Conservation (phyloP, 2,797 vertebrate species). For the Centroberyx gerrardi region DNA sequence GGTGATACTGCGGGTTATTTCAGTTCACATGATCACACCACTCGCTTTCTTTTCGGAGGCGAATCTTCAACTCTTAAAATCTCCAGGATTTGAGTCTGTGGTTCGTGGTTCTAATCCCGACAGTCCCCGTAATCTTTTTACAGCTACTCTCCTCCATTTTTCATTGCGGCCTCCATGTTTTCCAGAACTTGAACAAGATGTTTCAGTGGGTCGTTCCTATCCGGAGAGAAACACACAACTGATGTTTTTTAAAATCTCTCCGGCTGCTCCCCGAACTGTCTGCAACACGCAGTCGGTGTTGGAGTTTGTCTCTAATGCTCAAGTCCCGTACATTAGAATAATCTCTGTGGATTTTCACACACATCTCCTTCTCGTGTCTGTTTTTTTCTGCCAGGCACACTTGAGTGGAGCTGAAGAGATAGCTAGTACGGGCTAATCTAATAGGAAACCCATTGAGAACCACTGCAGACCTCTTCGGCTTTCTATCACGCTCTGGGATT, state of each 20-base stretch:
- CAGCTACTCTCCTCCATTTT: slow-evolving; percentile 44
- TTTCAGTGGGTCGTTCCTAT: slow-evolving; percentile 39
- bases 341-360: slow-evolving; percentile 50
- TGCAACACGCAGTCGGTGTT: background rate
- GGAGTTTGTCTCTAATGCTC: slow-evolving; percentile 35
- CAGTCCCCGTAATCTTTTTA: slow-evolving; percentile 58
- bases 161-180: slow-evolving; percentile 43
- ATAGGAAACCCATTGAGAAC: slow-evolving; percentile 34
- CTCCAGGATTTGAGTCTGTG: slow-evolving; percentile 54
- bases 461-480: slow-evolving; percentile 13
- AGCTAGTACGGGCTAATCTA: slow-evolving; percentile 17
- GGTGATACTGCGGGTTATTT: slow-evolving; percentile 44
- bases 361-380: slow-evolving; percentile 28
- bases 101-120: slow-evolving; percentile 52
- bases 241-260: slow-evolving; percentile 20
- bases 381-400: slow-evolving; percentile 18
- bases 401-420: slow-evolving; percentile 31
- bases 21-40: slow-evolving; percentile 37
- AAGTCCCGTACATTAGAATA: slow-evolving; percentile 34
- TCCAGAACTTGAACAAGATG: slow-evolving; percentile 30
- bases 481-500: slow-evolving; percentile 14
- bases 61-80: slow-evolving; percentile 52
- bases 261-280: slow-evolving; percentile 22
- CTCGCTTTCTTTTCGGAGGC: slow-evolving; percentile 34
- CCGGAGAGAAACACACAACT: slow-evolving; percentile 21